Base-by-base conservation (phyloP, 2,113 vertebrate genomes). In the Salvelinus fontinalis region DNA sequence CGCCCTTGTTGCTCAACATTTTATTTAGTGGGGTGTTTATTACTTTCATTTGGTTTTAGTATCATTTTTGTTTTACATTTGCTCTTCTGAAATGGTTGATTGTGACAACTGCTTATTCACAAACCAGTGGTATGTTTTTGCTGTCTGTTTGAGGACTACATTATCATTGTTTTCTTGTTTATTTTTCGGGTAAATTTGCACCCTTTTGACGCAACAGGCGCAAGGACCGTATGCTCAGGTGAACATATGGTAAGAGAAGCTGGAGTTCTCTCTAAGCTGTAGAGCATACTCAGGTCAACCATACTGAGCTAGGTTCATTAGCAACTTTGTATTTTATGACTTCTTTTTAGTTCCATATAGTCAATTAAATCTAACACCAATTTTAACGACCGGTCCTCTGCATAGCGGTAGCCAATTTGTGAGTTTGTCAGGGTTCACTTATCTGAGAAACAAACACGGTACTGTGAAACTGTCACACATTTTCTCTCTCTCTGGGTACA, bases 391-490 rank as follows among this genome's bases (percentile, higher is more conserved):
- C 29, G 79, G 8, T 83, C 83, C 83, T 86, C 83, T 24, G 70
- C 84, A 75, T 81, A 85, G 60, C 67, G 81, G 83, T 72, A 75
- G 64, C 14, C 16, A 22, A 27, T 62, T 66, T 73, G 48, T 72
- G 68, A 80, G 79, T 84, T 83, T 80, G 82, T 84, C 84, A 84
- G 83, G 80, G 85, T 89, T 80, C 67, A 78, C 72, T 79, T 80
- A 85, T 84, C 75, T 85, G 87, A 88, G 87, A 88, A 91, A 84
- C 86, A 87, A 88, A 93, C 83, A 89, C 59, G 81, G 84, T 91
- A 92, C 90, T 93, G 90, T 92, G 91, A 84, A 81, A 81, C 54
- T 80, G 86, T 79, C 24, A 66, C 71, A 54, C 84, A 87, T 22
- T 26, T 12, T 60, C 29, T 26, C 18, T 60, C 27, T 12, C n/a